Conservation (phyloP, 1,140 invertebrate genomes). For the Bacillus rossius region DNA sequence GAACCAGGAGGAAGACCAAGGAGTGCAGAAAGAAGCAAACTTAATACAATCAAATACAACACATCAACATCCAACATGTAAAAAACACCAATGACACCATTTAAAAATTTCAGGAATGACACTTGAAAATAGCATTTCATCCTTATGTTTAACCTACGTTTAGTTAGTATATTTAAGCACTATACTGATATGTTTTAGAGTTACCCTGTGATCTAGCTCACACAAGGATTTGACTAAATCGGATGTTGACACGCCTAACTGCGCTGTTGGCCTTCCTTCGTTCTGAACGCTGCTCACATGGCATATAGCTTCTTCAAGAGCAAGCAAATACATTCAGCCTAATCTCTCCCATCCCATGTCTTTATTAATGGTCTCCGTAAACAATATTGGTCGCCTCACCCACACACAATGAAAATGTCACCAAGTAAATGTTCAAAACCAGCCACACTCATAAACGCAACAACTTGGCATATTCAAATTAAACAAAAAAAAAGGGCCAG, state of each 20-base stretch:
- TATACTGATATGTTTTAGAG: constrained; percentile 20
- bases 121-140: constrained; percentile 19
- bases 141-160: neutral
- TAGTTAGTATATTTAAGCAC: constrained; percentile 15
- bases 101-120: constrained; percentile 17
- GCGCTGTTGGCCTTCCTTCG: constrained; percentile 9
- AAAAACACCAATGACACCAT: constrained; percentile 12
- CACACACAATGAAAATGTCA: no score
- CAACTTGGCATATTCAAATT: no score
- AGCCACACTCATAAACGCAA: no score
- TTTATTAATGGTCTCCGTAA: no score
- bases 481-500: no score
- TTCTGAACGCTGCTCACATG: neutral
- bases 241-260: neutral
- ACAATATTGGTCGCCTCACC: no score
- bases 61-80: constrained; percentile 10
- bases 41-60: no score
- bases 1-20: no score
- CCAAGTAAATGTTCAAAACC: no score
- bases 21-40: no score
- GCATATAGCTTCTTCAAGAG: neutral
- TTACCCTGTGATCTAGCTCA: constrained; percentile 2
- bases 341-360: neutral
- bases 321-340: neutral
- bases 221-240: neutral